phyloP scores from a whole-genome alignment of 2,888 invertebrate species.

The Amblyjoppa fuscipennis region DNA sequence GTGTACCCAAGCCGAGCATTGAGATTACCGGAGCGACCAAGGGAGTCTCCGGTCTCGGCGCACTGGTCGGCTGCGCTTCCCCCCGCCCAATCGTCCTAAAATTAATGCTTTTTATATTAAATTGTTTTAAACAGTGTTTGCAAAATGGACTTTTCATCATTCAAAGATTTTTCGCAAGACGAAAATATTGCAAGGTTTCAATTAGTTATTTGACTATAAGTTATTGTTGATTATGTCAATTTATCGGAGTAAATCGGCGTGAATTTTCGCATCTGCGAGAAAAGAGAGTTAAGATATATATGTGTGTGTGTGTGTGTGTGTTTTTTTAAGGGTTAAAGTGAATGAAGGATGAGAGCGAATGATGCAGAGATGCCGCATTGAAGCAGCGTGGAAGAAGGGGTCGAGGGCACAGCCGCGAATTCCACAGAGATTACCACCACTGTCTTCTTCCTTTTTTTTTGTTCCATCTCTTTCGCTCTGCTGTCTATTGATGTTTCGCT shows the following conservation, averaged over 20 bases:
- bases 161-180: neutral
- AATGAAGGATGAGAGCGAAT: slow-evolving; percentile 22
- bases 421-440: slow-evolving; percentile 80
- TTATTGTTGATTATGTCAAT: neutral
- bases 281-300: neutral
- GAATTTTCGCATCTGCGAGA: neutral
- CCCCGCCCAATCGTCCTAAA: neutral
- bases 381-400: slow-evolving; percentile 75
- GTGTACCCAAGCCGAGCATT: slow-evolving; percentile 70
- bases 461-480: slow-evolving; percentile 22
- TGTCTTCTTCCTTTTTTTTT: slow-evolving; percentile 56
- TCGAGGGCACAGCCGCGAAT: slow-evolving; percentile 72
- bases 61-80: neutral
- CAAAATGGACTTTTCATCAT: too few relatives aligned
- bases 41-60: slow-evolving; percentile 57
- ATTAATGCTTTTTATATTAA: neutral
- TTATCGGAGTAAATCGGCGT: neutral
- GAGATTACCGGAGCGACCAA: slow-evolving; percentile 69
- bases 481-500: slow-evolving; percentile 54
- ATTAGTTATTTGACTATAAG: neutral
- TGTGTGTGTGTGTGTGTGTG: neutral
- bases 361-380: slow-evolving; percentile 77
- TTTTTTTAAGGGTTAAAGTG: slow-evolving; percentile 6
- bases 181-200: neutral
- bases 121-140: neutral